A percentile compares a stretch with the other conserved stretches of the same genome.
Conservation (phyloP, 2,888 invertebrate genomes). For the Conchocele bisecta region DNA sequence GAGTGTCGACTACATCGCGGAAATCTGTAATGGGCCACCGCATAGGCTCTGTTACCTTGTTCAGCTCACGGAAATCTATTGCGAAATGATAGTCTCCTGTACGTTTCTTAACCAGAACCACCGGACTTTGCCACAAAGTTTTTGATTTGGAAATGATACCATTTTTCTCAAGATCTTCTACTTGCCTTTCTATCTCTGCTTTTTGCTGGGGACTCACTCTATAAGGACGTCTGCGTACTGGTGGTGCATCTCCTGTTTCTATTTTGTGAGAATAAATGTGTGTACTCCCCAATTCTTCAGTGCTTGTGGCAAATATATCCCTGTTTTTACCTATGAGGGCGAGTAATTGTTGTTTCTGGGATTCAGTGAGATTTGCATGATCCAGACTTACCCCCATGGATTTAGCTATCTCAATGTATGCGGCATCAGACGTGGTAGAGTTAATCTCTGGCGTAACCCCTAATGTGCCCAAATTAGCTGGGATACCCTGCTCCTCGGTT, state of each 20-base stretch:
- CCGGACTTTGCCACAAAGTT: conserved; percentile 43
- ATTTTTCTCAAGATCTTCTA: conserved; percentile 43
- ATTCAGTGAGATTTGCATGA: conserved; percentile 24
- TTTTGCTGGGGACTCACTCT: conserved; percentile 28
- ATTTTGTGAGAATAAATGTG: conserved; percentile 43
- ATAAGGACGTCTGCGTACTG: conserved; percentile 34
- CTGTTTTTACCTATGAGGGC: conserved; percentile 35
- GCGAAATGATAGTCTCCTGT: conserved; percentile 49
- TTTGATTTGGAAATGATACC: conserved; percentile 49
- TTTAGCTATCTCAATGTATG: conserved; percentile 23
- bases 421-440: background rate
- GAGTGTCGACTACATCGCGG: conserved; percentile 40
- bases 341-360: conserved; percentile 21
- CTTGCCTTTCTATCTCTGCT: conserved; percentile 40
- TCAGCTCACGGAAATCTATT: conserved; percentile 48
- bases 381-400: conserved; percentile 22
- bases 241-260: conserved; percentile 41
- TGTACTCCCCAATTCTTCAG: conserved; percentile 47
- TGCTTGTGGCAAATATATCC: conserved; percentile 44
- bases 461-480: background rate
- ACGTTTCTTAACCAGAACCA: conserved; percentile 48
- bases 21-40: conserved; percentile 45
- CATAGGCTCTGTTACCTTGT: conserved; percentile 41
- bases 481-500: background rate
- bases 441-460: background rate